Conservation (phyloP, 2,797 vertebrate species). For the Pseudomugil gertrudae region DNA sequence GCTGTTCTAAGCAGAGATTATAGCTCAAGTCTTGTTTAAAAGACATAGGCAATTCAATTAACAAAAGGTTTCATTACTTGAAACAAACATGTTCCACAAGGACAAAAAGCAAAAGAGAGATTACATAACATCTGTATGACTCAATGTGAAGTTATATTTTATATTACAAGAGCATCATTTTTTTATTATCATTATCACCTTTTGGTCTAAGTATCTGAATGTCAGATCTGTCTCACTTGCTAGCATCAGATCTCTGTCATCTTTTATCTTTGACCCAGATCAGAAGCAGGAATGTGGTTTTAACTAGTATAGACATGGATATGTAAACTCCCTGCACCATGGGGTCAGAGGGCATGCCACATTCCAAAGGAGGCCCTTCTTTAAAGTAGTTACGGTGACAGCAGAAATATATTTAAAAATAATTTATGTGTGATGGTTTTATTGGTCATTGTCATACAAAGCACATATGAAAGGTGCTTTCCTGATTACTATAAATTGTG, state of each 20-base stretch:
- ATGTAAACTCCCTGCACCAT: conserved; percentile 66
- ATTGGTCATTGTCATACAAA: conserved; percentile 29
- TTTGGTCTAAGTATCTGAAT: conserved; percentile 22
- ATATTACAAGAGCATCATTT: neutral
- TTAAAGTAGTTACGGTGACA: conserved; percentile 52
- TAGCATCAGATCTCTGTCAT: conserved; percentile 55
- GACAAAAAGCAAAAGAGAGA: neutral
- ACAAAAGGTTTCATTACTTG: conserved; percentile 5
- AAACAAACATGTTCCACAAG: neutral
- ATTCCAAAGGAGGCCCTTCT: conserved; percentile 61
- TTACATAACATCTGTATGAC: conserved; percentile 28
- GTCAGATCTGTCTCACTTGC: conserved; percentile 49
- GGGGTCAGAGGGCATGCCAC: conserved; percentile 62
- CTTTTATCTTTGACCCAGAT: conserved; percentile 76
- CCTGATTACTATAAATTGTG: neutral
- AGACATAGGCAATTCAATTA: conserved; percentile 1
- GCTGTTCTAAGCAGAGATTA: neutral
- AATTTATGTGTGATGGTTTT: conserved; percentile 46
- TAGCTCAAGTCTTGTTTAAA: neutral
- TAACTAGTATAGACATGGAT: conserved; percentile 70
- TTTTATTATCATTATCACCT: neutral
- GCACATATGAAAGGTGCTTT: neutral
- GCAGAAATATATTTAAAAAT: conserved; percentile 37
- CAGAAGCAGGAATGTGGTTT: conserved; percentile 70
- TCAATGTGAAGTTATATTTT: conserved; percentile 25